Percentiles rank a stretch among this genome's conserved stretches.
These are phyloP conservation scores for Crotalus helleri DNA, from an alignment of 2,113 vertebrate species.

Conservation along the genomic window DNA sequence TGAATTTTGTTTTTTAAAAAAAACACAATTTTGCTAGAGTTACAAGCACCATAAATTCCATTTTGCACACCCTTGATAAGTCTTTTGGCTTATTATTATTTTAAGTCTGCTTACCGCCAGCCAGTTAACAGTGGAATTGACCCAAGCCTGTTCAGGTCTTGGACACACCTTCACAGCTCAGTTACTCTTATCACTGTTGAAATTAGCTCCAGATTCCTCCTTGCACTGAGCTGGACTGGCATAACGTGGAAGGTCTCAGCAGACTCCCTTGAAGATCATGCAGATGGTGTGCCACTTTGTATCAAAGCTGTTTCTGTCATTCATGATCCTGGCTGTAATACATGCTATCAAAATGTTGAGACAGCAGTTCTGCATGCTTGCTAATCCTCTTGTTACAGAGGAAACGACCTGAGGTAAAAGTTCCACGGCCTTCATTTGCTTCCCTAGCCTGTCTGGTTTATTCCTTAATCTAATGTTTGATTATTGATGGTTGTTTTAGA, in stretches of 20 bases:
- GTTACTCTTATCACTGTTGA: slow-evolving; percentile 19
- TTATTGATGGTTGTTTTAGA: not conserved
- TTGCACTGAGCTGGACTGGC: slow-evolving; percentile 8
- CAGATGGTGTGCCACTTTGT: slow-evolving; percentile 18
- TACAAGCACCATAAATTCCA: slow-evolving; percentile 18
- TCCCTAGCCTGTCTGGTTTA: slow-evolving; percentile 27
- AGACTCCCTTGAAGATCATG: not conserved
- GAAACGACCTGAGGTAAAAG: not conserved
- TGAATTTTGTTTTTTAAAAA: not conserved
- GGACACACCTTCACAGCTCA: not conserved
- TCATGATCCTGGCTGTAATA: slow-evolving; percentile 1
- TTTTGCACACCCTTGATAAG: slow-evolving; percentile 51
- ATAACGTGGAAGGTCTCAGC: slow-evolving; percentile 14
- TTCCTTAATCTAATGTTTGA: not conserved
- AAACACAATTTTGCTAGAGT: slow-evolving; percentile 17
- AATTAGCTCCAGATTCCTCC: not conserved
- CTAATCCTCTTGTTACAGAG: not conserved
- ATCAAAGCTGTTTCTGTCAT: slow-evolving; percentile 40
- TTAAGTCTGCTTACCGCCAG: slow-evolving; percentile 5
- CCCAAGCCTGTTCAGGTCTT: not conserved
- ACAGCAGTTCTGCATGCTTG: not conserved
- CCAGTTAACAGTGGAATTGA: accelerated
- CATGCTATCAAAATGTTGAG: not conserved
- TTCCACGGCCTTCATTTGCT: not conserved
- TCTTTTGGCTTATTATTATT: slow-evolving; percentile 8